Evolutionary conservation across 2,113 vertebrate genomes (phyloP).

Genomic region (Grallaria varia): DNA sequence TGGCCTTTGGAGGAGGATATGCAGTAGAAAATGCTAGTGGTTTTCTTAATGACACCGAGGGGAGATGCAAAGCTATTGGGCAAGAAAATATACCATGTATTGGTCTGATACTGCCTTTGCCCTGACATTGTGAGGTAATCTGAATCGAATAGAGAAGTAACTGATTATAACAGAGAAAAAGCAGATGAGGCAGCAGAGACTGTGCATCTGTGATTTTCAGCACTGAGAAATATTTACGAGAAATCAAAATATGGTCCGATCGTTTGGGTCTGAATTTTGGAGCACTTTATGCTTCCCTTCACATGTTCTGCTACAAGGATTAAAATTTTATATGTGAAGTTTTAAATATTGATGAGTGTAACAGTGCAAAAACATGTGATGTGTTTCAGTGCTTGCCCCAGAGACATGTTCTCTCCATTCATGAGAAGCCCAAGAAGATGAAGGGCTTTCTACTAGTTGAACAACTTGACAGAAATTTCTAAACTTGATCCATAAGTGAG

Average conservation of each 20-base stretch:
- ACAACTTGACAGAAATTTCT: background rate
- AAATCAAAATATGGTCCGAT: background rate
- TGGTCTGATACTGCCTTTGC: background rate
- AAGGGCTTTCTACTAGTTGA: background rate
- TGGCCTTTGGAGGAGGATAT: background rate
- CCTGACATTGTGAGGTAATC: background rate
- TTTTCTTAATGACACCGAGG: background rate
- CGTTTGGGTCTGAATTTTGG: background rate
- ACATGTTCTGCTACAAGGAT: background rate
- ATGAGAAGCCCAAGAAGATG: background rate
- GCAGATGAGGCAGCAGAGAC: background rate
- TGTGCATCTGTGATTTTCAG: background rate
- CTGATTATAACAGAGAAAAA: background rate
- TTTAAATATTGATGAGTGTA: background rate
- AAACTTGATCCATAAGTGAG: background rate
- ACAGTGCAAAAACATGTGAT: background rate
- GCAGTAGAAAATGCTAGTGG: background rate
- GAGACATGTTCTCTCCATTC: background rate
- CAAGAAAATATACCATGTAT: background rate
- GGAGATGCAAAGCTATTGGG: background rate
- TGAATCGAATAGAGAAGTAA: background rate
- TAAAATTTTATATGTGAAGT: background rate
- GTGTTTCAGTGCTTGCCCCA: background rate
- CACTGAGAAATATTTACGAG: background rate
- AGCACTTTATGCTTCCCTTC: background rate